Evolutionary conservation across 2,113 vertebrate genomes (phyloP).

Genomic region (Kryptolebias marmoratus): DNA sequence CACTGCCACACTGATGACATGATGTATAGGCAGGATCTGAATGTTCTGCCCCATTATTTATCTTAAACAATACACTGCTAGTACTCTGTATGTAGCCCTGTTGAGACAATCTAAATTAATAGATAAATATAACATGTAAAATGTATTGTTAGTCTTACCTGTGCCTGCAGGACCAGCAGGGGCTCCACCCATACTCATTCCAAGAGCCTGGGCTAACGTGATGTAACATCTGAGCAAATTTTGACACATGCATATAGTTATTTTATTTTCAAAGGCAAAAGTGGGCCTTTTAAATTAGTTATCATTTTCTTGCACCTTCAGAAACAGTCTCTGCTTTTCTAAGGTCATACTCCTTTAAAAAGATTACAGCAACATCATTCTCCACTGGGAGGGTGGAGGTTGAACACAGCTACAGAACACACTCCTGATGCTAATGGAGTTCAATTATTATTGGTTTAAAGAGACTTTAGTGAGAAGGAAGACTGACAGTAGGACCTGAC

Average conservation of each 20-base stretch:
- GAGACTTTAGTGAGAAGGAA: constrained; percentile 21
- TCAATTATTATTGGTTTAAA: constrained; percentile 15
- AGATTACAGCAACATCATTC: constrained; percentile 7
- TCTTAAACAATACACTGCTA: neutral
- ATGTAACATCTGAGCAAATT: constrained; percentile 90
- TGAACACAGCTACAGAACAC: neutral
- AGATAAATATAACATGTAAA: neutral
- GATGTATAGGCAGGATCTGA: neutral
- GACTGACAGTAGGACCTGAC: neutral
- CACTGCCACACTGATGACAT: neutral
- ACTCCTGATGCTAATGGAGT: neutral
- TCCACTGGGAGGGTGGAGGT: constrained; percentile 14
- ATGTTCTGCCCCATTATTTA: neutral
- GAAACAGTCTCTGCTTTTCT: neutral
- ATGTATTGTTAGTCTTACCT: constrained; percentile 79
- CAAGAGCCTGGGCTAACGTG: constrained; percentile 93
- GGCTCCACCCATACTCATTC: constrained; percentile 97
- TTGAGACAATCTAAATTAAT: neutral
- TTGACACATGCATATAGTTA: neutral
- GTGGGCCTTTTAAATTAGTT: too few species aligned
- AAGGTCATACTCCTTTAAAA: neutral
- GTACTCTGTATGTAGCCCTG: neutral
- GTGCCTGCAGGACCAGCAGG: constrained; percentile 96
- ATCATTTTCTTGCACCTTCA: neutral
- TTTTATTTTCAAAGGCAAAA: neutral